Evolutionary conservation across 2,888 invertebrate species (phyloP), one percentile per base, ranked within the genome.

Genomic region (Callyntrura sp.): DNA sequence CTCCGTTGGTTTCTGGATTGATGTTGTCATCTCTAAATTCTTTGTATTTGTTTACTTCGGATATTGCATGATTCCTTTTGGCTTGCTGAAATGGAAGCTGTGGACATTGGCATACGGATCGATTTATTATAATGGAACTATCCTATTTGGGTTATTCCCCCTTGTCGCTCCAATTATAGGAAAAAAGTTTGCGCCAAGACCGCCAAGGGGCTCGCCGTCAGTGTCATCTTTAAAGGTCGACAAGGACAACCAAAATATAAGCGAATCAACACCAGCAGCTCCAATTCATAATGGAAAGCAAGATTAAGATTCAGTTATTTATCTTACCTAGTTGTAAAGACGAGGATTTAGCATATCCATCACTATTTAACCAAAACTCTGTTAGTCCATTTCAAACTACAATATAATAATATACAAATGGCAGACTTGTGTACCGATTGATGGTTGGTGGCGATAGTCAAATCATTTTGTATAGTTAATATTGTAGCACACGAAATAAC

Each of bases 21-120:
- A 93, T 70, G 91, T 90, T 43, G 93, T 96, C 0, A 51, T 97
- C 4, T 94, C 97, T 0, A 97, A 97, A 94, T 93, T 96, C 0
- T 98, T 98, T 94, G 97, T 97, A 0, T 96, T 97, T 65, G 95
- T 97, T 9, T 97, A 97, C 93, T 97, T 98, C 97, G 98, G 98
- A 9, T 98, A 97, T 96, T 97, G 97, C 93, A 94, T 98, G 65
- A 95, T 96, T 11, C 97, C 97, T 0, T 98, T 98, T 93, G 96
- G 96, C 62, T 95, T 97, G 3, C 95, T 98, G 91, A 96, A 96
- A 4, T 97, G 95, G 93, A 94, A 96, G 0, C 96, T 96, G 92
- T 98, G 97, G 96, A 96, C 96, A 94, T 94, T 94, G 0, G 96
- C 97, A 0, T 97, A 96, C 93, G 93, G 94, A 0, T 96, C 96